Evolutionary conservation across 1,140 invertebrate genomes (phyloP), one percentile per base, ranked within the genome.

Genomic region (Daktulosphaira vitifoliae): DNA sequence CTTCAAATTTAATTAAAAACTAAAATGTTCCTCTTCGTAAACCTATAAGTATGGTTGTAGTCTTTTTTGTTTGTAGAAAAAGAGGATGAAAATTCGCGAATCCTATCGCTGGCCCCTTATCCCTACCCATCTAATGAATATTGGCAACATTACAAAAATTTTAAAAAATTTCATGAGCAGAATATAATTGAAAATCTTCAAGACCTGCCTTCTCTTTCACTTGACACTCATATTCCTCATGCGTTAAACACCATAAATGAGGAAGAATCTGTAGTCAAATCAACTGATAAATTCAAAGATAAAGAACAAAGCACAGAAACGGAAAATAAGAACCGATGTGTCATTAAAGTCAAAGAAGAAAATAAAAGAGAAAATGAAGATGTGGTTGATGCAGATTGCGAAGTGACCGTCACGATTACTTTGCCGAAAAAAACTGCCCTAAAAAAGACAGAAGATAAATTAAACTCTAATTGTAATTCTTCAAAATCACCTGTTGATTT

Each of bases 61-160:
- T 62, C 44, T 33, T 44, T 59, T 39, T 56, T 20, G 39, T 62
- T 62, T 62, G 16, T 62, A 48, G 56, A 48, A 62, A 25, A 62
- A 46, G 54, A 59, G 7, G 22, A 54, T 20, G 38, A 42, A 46
- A 20, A 48, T 13, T 48, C 44, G 20, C 42, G 18, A 62, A 62
- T 46, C 5, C 25, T 15, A 62, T 46, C 56, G 16, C 25, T 48
- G 26, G 26, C 56, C 25, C 25, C 42, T n/a, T 62, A 62, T 11
- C 16, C 18, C n/a, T 48, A 39, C 29, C 3, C 23, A 3, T 48
- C 25, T 62, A 25, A 25, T 25, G 56, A 46, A 46, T 62, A 46
- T 62, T 62, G 56, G 39, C 42, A 46, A 26, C 56, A 46, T 48
- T 46, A 62, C 39, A 62, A 46, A 18, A 46, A 44, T 46, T 16